These are phyloP conservation scores for Teleopsis dalmanni DNA, from an alignment of 1,140 invertebrate species.

Conservation along the genomic window DNA sequence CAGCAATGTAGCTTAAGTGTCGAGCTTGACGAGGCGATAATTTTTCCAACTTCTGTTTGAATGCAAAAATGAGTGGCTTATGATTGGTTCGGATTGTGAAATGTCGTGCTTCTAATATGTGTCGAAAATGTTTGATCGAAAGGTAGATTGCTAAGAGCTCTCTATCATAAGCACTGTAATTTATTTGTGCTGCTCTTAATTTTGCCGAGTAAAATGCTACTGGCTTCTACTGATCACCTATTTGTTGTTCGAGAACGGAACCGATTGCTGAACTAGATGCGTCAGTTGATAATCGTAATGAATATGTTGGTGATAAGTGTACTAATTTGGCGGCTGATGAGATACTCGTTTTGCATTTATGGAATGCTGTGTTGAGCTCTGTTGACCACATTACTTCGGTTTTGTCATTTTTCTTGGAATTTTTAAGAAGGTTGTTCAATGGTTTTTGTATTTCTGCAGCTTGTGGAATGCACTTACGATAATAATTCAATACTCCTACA, in stretches of 20 bases:
- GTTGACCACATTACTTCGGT: no score
- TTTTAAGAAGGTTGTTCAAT: no score
- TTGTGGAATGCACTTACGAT: no score
- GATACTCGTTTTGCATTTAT: conserved; percentile 26
- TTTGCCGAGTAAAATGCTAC: not conserved
- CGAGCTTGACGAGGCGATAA: conserved; percentile 22
- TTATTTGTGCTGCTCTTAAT: conserved; percentile 3
- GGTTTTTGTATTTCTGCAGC: no score
- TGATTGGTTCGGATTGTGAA: conserved; percentile 43
- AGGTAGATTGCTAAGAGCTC: conserved; percentile 35
- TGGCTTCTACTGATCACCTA: no score
- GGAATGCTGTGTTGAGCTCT: no score
- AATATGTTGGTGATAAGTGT: conserved; percentile 8
- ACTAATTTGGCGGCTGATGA: conserved; percentile 16
- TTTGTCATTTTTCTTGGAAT: no score
- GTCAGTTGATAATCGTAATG: conserved; percentile 17
- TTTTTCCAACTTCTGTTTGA: conserved; percentile 26
- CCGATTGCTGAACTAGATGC: conserved; percentile 23
- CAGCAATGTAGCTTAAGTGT: conserved; percentile 38
- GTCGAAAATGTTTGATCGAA: conserved; percentile 16
- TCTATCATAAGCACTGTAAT: conserved; percentile 28
- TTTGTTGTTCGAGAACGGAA: conserved; percentile 23
- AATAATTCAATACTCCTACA: conserved; percentile 44
- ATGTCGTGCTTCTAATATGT: conserved; percentile 33
- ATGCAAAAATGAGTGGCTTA: conserved; percentile 36